A percentile compares a stretch with the other conserved stretches of the same genome.
Evolutionary conservation across 2,113 vertebrate species (phyloP).

Genomic region (Burhinus bistriatus): DNA sequence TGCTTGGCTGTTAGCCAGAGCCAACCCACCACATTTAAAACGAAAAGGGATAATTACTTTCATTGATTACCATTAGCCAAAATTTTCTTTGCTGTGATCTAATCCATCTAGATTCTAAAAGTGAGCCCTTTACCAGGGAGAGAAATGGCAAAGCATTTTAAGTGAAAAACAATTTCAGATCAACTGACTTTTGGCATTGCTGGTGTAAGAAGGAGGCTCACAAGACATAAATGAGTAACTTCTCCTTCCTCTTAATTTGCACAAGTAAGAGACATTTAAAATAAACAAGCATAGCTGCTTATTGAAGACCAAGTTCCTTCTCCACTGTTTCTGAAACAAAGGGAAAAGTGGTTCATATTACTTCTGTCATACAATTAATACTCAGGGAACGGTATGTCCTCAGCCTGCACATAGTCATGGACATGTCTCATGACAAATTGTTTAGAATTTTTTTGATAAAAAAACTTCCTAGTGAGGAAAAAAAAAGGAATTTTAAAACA

Average conservation of each 20-base stretch:
- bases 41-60: neutral
- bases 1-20: neutral
- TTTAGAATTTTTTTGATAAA: neutral
- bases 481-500: neutral
- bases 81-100: neutral
- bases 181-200: neutral
- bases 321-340: neutral
- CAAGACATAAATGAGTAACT: neutral
- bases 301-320: neutral
- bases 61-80: neutral
- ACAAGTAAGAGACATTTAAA: neutral
- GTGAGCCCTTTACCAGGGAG: neutral
- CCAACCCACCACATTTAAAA: neutral
- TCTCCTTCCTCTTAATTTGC: neutral
- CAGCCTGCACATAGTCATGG: neutral
- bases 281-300: neutral
- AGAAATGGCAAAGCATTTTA: neutral
- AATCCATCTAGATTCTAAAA: neutral
- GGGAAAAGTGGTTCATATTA: neutral
- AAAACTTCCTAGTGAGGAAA: neutral
- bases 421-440: neutral
- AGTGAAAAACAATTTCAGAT: neutral
- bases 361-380: neutral
- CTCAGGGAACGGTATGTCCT: neutral
- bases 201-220: neutral